Conservation (phyloP, 2,797 vertebrate species). For the Gorsachius magnificus region DNA sequence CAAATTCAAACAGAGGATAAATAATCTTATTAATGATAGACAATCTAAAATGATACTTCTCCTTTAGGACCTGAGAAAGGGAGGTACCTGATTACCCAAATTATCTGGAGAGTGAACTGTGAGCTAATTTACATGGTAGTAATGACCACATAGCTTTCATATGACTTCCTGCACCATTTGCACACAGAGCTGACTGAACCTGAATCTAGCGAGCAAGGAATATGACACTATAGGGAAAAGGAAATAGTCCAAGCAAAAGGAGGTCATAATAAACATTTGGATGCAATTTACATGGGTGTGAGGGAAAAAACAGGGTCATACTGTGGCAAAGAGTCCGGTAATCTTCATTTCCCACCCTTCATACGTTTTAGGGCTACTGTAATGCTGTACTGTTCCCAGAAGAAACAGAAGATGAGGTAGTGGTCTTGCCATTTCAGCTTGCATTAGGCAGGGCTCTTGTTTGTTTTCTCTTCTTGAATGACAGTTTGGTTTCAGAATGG, state of each 20-base stretch:
- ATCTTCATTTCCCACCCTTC: background rate
- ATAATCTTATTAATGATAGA: background rate
- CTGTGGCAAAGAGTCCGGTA: background rate
- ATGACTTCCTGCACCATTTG: background rate
- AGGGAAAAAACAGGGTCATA: background rate
- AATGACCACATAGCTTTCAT: slow-evolving; percentile 5
- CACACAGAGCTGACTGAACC: background rate
- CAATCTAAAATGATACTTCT: background rate
- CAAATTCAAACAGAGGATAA: background rate
- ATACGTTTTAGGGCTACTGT: background rate
- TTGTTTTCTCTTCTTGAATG: background rate
- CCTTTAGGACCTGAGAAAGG: background rate
- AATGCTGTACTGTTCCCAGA: background rate
- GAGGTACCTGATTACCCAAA: background rate
- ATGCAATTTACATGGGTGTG: background rate
- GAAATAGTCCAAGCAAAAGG: background rate
- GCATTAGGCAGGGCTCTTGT: background rate
- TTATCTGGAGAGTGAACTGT: background rate
- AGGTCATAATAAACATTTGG: slow-evolving; percentile 15
- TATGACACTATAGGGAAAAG: background rate
- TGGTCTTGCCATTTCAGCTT: background rate
- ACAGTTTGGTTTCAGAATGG: background rate
- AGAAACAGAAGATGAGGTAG: background rate
- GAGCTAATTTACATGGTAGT: background rate
- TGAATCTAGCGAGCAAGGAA: background rate